Conservation (phyloP, 2,797 vertebrate genomes). For the Microtus agrestis region DNA sequence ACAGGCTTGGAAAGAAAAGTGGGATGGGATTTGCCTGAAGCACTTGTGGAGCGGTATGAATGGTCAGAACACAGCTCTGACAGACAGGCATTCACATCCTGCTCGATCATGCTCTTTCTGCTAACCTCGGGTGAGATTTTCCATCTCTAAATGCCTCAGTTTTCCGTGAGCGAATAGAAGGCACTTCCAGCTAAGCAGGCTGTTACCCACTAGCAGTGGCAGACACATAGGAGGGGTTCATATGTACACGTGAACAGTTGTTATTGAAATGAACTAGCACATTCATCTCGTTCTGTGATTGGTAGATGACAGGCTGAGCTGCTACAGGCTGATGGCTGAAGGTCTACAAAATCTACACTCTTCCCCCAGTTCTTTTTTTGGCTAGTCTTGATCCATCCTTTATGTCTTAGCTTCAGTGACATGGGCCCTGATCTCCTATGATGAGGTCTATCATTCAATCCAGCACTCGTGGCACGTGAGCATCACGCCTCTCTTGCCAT, state of each 20-base stretch:
- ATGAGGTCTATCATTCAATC: neutral
- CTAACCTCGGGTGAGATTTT: neutral
- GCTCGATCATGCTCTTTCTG: neutral
- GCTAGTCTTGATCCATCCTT: constrained; percentile 9
- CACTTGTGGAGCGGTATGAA: no score
- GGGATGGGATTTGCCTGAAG: neutral
- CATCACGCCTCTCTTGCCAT: neutral
- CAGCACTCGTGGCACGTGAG: fast-evolving
- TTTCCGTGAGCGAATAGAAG: neutral
- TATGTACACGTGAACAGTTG: neutral
- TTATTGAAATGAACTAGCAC: neutral
- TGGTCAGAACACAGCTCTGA: neutral
- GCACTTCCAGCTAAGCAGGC: neutral
- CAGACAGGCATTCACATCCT: neutral
- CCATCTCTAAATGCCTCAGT: neutral
- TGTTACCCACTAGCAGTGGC: neutral
- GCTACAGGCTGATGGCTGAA: neutral
- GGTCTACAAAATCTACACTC: neutral
- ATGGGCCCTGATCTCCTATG: neutral
- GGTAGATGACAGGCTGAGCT: neutral
- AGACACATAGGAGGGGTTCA: neutral
- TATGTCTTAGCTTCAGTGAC: neutral
- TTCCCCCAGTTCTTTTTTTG: neutral
- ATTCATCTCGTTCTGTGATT: neutral
- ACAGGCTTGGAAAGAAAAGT: neutral